phyloP scores from a whole-genome alignment of 2,113 vertebrate genomes.

The Formicarius rufipectus region DNA sequence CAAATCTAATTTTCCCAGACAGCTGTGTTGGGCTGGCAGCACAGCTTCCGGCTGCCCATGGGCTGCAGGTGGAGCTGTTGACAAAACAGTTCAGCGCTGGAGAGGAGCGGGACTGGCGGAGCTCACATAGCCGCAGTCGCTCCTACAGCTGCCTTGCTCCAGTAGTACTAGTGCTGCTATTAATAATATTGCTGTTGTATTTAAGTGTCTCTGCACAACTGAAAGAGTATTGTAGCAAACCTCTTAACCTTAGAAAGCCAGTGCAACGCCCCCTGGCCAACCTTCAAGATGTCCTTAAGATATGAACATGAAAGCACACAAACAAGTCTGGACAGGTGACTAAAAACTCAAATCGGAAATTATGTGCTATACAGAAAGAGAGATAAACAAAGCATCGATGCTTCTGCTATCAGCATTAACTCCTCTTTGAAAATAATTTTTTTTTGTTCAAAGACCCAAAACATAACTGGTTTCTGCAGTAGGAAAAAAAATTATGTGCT shows the following conservation, averaged over 20 bases:
- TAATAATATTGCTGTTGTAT: too few species aligned
- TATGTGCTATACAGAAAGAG: not conserved
- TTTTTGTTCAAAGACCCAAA: not conserved
- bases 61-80: conserved; percentile 82
- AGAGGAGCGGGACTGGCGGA: not conserved
- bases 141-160: not conserved
- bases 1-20: conserved; percentile 67
- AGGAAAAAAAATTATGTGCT: not conserved
- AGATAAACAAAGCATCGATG: accelerated
- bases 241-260: not conserved
- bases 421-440: not conserved
- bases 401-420: not conserved
- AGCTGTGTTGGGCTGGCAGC: conserved; percentile 16
- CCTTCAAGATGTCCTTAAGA: not conserved
- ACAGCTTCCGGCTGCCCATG: conserved; percentile 43
- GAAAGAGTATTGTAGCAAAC: accelerated
- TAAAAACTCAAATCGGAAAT: not conserved
- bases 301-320: not conserved
- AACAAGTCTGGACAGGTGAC: not conserved
- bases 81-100: conserved; percentile 61
- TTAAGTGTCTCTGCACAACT: not conserved
- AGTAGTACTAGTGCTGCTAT: accelerated
- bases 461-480: accelerated
- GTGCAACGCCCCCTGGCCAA: not conserved
- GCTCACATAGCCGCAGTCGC: not conserved